Evolutionary conservation across 2,113 vertebrate species (phyloP).

Genomic region (Trochalopteron elliotii): DNA sequence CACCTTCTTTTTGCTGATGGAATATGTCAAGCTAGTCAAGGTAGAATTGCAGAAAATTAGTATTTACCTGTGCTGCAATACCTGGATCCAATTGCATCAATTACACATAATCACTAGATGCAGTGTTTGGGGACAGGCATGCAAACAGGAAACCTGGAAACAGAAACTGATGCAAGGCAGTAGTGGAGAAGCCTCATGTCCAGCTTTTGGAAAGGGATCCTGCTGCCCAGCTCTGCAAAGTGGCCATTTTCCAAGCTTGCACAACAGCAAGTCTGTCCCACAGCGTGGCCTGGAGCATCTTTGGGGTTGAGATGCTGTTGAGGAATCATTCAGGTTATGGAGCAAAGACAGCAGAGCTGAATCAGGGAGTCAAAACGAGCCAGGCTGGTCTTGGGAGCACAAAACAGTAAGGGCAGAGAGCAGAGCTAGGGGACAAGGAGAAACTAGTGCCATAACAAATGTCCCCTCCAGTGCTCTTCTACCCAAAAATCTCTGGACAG

Average conservation of each 20-base stretch:
- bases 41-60: conserved; percentile 12
- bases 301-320: not conserved
- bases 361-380: not conserved
- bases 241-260: not conserved
- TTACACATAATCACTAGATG: not conserved
- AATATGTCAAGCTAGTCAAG: not conserved
- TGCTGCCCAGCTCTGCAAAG: not conserved
- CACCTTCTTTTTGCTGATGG: not conserved
- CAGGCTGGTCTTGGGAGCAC: not conserved
- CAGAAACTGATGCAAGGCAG: not conserved
- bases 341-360: not conserved
- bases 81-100: not conserved
- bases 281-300: not conserved
- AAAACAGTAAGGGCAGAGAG: not conserved
- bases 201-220: not conserved
- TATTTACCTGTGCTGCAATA: conserved; percentile 26
- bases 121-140: not conserved
- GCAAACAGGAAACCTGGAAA: not conserved
- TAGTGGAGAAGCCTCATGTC: not conserved
- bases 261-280: not conserved
- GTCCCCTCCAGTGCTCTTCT: not conserved
- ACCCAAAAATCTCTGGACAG: rapidly evolving
- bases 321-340: not conserved
- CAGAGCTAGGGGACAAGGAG: not conserved
- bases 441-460: rapidly evolving